phyloP scores from a whole-genome alignment of 2,113 vertebrate genomes.

The Phalacrocorax carbo region DNA sequence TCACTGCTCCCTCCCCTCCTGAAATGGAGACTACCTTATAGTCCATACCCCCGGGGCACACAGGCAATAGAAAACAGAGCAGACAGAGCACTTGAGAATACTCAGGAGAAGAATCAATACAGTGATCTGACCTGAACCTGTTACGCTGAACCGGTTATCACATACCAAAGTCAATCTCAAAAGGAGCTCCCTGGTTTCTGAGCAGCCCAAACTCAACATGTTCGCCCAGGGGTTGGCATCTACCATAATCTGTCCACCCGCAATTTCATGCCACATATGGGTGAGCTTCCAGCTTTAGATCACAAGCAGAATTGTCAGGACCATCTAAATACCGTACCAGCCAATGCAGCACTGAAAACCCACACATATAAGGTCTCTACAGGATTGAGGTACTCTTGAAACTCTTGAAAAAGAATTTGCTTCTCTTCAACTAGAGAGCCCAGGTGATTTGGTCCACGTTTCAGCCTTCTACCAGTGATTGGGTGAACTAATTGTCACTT shows the following conservation, averaged over 20 bases:
- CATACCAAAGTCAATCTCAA: neutral
- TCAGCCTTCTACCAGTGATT: neutral
- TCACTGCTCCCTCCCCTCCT: neutral
- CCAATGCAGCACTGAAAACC: neutral
- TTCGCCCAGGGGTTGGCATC: too few relatives aligned
- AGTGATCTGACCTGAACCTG: neutral
- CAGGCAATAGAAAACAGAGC: neutral
- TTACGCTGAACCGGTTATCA: accelerated
- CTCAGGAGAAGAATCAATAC: neutral
- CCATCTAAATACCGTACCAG: neutral
- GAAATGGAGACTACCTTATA: accelerated
- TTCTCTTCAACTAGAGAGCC: neutral
- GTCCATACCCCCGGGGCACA: neutral
- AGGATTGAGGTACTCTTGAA: neutral
- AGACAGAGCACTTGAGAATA: neutral
- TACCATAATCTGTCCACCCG: accelerated
- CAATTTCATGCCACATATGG: accelerated
- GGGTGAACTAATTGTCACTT: neutral
- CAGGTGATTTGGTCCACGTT: neutral
- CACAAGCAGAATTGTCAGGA: neutral
- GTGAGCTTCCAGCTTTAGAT: neutral
- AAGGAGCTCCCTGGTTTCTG: neutral
- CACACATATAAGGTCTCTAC: neutral
- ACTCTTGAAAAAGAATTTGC: neutral
- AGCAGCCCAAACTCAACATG: neutral